A percentile compares a stretch with the other conserved stretches of the same genome.
Evolutionary conservation across 2,113 vertebrate genomes (phyloP).

Genomic region (Vimba vimba): DNA sequence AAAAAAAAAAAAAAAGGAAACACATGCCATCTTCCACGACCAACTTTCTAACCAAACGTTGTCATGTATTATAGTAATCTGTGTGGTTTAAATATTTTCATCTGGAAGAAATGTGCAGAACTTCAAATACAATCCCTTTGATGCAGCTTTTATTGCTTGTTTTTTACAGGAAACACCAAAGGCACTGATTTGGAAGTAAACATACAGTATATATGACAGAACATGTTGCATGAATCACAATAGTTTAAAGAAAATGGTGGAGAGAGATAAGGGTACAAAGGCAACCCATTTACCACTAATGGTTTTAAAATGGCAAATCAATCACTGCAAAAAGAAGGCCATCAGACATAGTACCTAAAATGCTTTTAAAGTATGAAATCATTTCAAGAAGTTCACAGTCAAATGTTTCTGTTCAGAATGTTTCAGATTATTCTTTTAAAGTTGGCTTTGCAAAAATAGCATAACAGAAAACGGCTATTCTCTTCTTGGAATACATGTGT

Average conservation of each 20-base stretch:
- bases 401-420: neutral
- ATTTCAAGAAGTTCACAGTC: neutral
- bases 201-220: constrained; percentile 3
- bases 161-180: constrained; percentile 28
- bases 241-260: neutral
- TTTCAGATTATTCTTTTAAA: neutral
- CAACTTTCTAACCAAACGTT: neutral
- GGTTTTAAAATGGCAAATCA: neutral
- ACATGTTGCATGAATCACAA: constrained; percentile 28
- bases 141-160: constrained; percentile 52
- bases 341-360: neutral
- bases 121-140: neutral
- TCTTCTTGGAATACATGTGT: neutral
- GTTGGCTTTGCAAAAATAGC: neutral
- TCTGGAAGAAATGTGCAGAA: neutral
- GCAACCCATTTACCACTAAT: neutral
- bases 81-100: neutral
- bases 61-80: too few relatives aligned
- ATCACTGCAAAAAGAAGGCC: neutral
- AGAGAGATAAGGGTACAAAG: neutral
- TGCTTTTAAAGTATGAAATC: neutral
- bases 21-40: neutral
- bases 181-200: constrained; percentile 49
- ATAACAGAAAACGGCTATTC: neutral
- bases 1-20: neutral